Percentiles rank a stretch among this genome's conserved stretches.
Conservation (phyloP, 2,888 invertebrate species). For the Autographa pulchrina region DNA sequence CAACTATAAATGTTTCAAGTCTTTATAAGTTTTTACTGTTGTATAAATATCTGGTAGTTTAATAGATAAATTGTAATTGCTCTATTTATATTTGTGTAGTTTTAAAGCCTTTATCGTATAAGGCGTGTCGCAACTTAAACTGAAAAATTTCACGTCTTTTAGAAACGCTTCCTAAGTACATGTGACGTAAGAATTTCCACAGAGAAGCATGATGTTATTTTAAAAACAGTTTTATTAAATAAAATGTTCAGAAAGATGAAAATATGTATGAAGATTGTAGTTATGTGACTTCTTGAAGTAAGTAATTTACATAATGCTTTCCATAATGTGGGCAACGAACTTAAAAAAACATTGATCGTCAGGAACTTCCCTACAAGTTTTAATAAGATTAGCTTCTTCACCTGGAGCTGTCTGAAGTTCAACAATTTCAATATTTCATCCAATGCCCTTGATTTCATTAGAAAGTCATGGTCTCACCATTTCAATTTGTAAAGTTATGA, state of each 20-base stretch:
- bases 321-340: conserved; percentile 13
- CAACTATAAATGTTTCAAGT: not conserved
- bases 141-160: not conserved
- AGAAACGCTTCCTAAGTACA: not conserved
- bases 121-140: not conserved
- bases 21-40: not conserved
- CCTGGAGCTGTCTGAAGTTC: conserved; percentile 26
- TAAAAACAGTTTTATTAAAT: not conserved
- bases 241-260: not conserved
- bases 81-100: not conserved
- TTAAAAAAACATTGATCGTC: conserved; percentile 23
- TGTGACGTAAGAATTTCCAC: not conserved
- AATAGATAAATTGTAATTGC: not conserved
- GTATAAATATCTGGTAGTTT: not conserved
- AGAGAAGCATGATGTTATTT: not conserved
- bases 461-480: conserved; percentile 29
- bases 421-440: conserved; percentile 50
- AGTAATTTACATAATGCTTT: not conserved
- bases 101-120: not conserved
- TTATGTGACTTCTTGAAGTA: not conserved
- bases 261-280: not conserved
- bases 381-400: conserved; percentile 58
- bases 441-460: conserved; percentile 50
- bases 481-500: conserved; percentile 12
- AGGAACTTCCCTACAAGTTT: conserved; percentile 40